phyloP scores from a whole-genome alignment of 2,797 vertebrate species.

The Sebastes hubbsi region DNA sequence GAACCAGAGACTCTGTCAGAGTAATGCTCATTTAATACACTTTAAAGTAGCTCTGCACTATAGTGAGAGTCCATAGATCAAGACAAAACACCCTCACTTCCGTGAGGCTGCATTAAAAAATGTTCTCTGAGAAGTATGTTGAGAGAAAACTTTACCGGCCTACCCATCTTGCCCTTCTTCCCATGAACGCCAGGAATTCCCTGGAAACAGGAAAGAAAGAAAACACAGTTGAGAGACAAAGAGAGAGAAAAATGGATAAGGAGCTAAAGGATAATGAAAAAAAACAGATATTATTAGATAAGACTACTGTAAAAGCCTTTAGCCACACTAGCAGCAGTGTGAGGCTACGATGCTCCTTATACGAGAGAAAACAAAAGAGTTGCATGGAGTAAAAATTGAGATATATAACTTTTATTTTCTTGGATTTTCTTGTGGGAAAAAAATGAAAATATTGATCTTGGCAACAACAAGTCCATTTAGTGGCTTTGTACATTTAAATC shows the following conservation, averaged over 20 bases:
- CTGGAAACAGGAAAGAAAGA: slow-evolving; percentile 77
- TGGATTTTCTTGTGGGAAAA: background rate
- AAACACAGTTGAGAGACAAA: slow-evolving; percentile 31
- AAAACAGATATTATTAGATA: background rate
- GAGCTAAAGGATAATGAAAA: background rate
- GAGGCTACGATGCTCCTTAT: background rate
- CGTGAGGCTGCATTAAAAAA: slow-evolving; percentile 41
- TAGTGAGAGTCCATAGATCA: slow-evolving; percentile 34
- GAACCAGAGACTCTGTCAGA: slow-evolving; percentile 15
- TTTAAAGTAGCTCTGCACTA: slow-evolving; percentile 19
- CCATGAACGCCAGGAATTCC: slow-evolving; percentile 92
- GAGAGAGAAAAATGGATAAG: background rate
- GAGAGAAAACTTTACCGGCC: slow-evolving; percentile 99
- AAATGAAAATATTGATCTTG: background rate
- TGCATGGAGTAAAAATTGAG: background rate
- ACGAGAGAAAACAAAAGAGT: background rate
- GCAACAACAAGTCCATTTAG: background rate
- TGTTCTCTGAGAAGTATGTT: slow-evolving; percentile 88
- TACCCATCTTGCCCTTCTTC: slow-evolving; percentile 99
- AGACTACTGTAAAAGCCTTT: background rate
- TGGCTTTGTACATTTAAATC: background rate
- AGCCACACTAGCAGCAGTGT: background rate
- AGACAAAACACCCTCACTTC: slow-evolving; percentile 33
- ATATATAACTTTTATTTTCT: background rate
- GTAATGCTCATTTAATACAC: slow-evolving; percentile 36